Evolutionary conservation across 2,113 vertebrate genomes (phyloP).

Genomic region (Tauraco erythrolophus): DNA sequence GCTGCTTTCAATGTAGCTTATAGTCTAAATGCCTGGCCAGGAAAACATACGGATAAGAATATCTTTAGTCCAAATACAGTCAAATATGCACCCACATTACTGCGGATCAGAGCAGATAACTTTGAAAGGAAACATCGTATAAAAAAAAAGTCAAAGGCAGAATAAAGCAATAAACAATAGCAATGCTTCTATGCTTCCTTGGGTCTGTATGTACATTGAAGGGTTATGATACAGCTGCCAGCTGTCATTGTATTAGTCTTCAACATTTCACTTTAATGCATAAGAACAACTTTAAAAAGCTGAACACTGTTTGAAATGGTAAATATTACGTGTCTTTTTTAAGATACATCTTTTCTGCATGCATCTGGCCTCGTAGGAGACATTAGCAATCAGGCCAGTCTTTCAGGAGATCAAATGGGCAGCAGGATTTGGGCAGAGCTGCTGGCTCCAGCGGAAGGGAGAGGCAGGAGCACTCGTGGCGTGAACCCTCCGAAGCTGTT

Average conservation of each 20-base stretch:
- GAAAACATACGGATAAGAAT: background rate
- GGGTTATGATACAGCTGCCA: background rate
- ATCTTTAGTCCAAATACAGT: background rate
- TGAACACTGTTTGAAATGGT: background rate
- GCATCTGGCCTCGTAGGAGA: background rate
- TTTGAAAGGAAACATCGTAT: background rate
- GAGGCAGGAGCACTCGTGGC: background rate
- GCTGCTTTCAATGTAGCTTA: background rate
- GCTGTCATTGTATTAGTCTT: background rate
- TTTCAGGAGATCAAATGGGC: background rate
- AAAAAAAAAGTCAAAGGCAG: background rate
- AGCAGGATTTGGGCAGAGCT: background rate
- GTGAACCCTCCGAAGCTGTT: background rate
- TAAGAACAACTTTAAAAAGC: background rate
- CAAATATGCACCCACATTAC: background rate
- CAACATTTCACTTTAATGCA: background rate
- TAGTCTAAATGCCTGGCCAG: background rate
- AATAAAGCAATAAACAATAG: background rate
- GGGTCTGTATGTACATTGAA: background rate
- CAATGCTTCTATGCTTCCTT: background rate
- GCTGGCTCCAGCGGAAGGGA: background rate
- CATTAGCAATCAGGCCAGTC: background rate
- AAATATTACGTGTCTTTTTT: background rate
- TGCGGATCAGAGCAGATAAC: background rate
- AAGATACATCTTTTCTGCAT: rapidly evolving